Conservation (phyloP, 2,888 invertebrate genomes). For the Rhabditoides inermis region DNA sequence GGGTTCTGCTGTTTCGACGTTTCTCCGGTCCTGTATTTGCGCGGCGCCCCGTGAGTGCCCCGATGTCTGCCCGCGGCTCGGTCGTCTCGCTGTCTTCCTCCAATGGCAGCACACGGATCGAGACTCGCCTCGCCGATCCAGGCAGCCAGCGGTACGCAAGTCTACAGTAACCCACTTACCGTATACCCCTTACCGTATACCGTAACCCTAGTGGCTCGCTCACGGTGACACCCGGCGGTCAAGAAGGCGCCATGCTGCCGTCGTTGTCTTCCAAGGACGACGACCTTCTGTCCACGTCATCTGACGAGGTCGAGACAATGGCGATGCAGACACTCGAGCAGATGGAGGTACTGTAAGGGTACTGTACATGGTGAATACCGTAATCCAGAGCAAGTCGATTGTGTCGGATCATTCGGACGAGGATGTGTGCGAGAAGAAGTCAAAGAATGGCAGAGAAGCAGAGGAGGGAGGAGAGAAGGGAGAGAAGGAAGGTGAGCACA, state of each 20-base stretch:
- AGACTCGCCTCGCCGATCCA: conserved; percentile 25
- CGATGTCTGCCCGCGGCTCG: conserved; percentile 33
- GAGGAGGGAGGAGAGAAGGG: conserved; percentile 18
- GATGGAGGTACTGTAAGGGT: too few species aligned
- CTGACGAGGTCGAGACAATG: conserved; percentile 42
- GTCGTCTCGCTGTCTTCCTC: conserved; percentile 37
- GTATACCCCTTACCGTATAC: too few species aligned
- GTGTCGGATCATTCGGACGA: conserved; percentile 16
- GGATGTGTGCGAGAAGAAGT: conserved; percentile 9
- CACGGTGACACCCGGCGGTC: conserved; percentile 10
- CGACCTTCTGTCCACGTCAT: conserved; percentile 36
- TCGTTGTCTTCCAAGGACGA: conserved; percentile 37
- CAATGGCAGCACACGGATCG: conserved; percentile 21
- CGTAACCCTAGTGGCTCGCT: conserved; percentile 7
- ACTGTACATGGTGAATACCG: conserved; percentile 14
- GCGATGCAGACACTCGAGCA: conserved; percentile 37
- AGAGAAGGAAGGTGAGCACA: conserved; percentile 1
- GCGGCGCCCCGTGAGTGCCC: too few species aligned
- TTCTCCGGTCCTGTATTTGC: too few species aligned
- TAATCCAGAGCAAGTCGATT: conserved; percentile 12
- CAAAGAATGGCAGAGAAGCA: conserved; percentile 7
- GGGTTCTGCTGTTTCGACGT: too few species aligned
- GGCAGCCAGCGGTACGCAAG: too few species aligned
- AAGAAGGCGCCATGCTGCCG: conserved; percentile 42
- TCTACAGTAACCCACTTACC: too few species aligned